A percentile compares a stretch with the other conserved stretches of the same genome.
Conservation (phyloP, 2,888 invertebrate species). For the Lepas anatifera region DNA sequence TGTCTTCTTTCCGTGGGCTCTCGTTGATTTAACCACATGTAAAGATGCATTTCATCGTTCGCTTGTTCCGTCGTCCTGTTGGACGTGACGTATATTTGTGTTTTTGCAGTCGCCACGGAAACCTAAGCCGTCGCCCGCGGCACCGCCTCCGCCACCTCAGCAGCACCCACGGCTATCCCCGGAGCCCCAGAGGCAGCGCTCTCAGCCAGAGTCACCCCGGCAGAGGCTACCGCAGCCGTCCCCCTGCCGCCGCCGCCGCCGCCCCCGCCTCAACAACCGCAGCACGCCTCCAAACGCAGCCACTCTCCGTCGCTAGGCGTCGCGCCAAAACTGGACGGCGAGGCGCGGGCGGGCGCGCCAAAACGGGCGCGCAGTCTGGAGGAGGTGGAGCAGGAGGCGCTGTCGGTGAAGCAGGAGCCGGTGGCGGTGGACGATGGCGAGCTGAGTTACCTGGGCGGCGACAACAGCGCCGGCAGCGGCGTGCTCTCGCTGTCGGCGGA, state of each 20-base stretch:
- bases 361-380: not conserved
- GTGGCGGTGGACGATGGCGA: not conserved
- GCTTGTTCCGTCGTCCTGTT: too few relatives aligned
- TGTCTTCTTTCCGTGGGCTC: too few relatives aligned
- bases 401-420: conserved; percentile 1
- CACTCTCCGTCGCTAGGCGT: not conserved
- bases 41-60: too few relatives aligned
- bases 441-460: not conserved
- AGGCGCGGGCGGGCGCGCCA: not conserved
- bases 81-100: too few relatives aligned
- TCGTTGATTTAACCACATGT: too few relatives aligned
- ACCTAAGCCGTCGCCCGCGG: not conserved
- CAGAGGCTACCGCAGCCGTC: not conserved
- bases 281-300: not conserved
- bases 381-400: not conserved
- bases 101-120: not conserved
- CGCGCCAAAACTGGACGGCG: too few relatives aligned
- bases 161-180: not conserved
- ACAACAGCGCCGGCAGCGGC: not conserved
- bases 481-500: not conserved
- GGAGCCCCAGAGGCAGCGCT: not conserved
- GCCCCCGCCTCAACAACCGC: not conserved
- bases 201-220: not conserved
- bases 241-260: not conserved
- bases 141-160: not conserved